These are phyloP conservation scores for Oostethus manadensis DNA, from an alignment of 2,113 vertebrate species.

Conservation along the genomic window DNA sequence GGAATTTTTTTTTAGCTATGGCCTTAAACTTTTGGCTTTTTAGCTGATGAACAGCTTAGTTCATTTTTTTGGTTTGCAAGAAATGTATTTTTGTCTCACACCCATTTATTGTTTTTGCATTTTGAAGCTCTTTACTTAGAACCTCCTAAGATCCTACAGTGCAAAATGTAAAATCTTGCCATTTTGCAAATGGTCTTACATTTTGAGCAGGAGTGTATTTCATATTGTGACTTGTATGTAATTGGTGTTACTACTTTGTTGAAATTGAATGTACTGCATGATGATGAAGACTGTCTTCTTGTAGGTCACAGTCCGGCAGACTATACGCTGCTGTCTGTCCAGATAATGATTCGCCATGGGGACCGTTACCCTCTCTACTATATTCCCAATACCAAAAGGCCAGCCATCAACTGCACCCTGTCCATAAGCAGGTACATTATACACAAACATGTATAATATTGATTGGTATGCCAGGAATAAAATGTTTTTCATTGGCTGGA, in stretches of 20 bases:
- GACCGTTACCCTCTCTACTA: slow-evolving; percentile 92
- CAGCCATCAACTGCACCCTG: slow-evolving; percentile 88
- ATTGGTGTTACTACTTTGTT: background rate
- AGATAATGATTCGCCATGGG: slow-evolving; percentile 93
- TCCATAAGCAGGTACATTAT: slow-evolving; percentile 77
- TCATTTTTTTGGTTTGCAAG: too few species aligned
- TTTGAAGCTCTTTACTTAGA: too few species aligned
- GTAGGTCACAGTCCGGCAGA: slow-evolving; percentile 90
- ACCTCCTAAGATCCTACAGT: too few species aligned
- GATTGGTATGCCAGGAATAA: background rate
- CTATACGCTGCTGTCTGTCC: slow-evolving; percentile 87
- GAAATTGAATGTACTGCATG: background rate
- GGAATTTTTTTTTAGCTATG: too few species aligned
- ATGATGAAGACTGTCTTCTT: slow-evolving; percentile 2
- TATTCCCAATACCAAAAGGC: slow-evolving; percentile 93
- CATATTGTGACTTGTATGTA: too few species aligned
- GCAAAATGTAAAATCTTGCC: too few species aligned
- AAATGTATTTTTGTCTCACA: too few species aligned
- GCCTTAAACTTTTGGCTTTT: too few species aligned
- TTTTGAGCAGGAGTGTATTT: too few species aligned
- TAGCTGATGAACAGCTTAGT: too few species aligned
- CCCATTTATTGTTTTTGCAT: too few species aligned
- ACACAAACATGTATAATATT: slow-evolving; percentile 12
- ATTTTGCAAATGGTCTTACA: too few species aligned
- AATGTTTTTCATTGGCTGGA: background rate